Conservation (phyloP, 2,113 vertebrate genomes). For the Telmatochromis brichardi region DNA sequence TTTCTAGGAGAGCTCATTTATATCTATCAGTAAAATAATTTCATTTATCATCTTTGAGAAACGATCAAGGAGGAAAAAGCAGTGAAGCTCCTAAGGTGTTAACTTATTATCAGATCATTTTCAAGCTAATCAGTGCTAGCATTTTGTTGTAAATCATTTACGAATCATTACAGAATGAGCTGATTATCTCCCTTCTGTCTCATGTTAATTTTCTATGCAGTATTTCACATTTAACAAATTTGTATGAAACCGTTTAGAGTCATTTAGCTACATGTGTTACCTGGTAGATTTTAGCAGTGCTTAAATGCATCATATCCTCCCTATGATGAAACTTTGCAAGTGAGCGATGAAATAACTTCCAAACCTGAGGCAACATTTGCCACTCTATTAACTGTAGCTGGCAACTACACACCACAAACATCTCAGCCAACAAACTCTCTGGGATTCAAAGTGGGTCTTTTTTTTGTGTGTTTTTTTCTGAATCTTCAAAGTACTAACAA, state of each 20-base stretch:
- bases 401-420: background rate
- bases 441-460: background rate
- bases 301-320: background rate
- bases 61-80: background rate
- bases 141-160: background rate
- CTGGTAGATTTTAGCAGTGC: background rate
- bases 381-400: background rate
- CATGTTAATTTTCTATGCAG: background rate
- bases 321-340: slow-evolving; percentile 21
- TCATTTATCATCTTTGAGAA: slow-evolving; percentile 13
- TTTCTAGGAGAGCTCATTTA: slow-evolving; percentile 29
- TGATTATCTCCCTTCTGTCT: background rate
- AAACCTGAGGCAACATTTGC: slow-evolving; percentile 4
- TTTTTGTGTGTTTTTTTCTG: background rate
- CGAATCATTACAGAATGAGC: background rate
- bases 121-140: background rate
- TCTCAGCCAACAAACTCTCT: background rate
- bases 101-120: background rate
- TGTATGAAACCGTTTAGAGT: background rate
- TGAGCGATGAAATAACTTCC: slow-evolving; percentile 13
- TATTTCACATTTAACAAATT: background rate
- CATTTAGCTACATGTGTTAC: background rate
- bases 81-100: background rate
- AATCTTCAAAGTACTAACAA: background rate
- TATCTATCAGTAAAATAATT: slow-evolving; percentile 1